Percentiles rank a stretch among this genome's conserved stretches.
These are phyloP conservation scores for Lobophora halterata DNA, from an alignment of 2,888 invertebrate species.

Conservation along the genomic window DNA sequence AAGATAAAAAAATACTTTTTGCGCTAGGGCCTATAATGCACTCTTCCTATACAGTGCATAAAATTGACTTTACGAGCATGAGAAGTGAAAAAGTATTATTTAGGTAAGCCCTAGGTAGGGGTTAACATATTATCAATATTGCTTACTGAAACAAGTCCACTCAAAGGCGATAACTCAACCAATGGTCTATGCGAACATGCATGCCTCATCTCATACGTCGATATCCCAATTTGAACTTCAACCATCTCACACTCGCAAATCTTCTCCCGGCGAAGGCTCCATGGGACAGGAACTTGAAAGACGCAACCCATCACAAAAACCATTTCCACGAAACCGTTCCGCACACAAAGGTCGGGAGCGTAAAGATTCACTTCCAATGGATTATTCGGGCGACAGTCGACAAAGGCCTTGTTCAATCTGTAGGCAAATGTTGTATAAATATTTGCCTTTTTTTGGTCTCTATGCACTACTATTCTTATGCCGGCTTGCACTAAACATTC, in stretches of 20 bases:
- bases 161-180: constrained; percentile 54
- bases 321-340: constrained; percentile 51
- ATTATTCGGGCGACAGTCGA: constrained; percentile 57
- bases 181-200: constrained; percentile 59
- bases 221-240: constrained; percentile 63
- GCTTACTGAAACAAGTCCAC: constrained; percentile 61
- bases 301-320: constrained; percentile 65
- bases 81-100: no score
- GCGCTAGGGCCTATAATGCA: no score
- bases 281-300: constrained; percentile 54
- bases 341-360: constrained; percentile 64
- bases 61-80: no score
- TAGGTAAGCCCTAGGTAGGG: no score
- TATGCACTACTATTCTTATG: no score
- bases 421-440: background rate
- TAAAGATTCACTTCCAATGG: constrained; percentile 56
- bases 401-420: constrained; percentile 64
- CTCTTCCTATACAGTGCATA: background rate
- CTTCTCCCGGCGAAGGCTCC: constrained; percentile 63
- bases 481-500: no score
- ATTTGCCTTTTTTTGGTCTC: no score
- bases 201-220: constrained; percentile 65
- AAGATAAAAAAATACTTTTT: no score
- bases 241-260: constrained; percentile 71
- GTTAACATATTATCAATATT: no score